Percentiles rank a stretch among this genome's conserved stretches.
Evolutionary conservation across 2,888 invertebrate genomes (phyloP).

Genomic region (Euphydryas editha): DNA sequence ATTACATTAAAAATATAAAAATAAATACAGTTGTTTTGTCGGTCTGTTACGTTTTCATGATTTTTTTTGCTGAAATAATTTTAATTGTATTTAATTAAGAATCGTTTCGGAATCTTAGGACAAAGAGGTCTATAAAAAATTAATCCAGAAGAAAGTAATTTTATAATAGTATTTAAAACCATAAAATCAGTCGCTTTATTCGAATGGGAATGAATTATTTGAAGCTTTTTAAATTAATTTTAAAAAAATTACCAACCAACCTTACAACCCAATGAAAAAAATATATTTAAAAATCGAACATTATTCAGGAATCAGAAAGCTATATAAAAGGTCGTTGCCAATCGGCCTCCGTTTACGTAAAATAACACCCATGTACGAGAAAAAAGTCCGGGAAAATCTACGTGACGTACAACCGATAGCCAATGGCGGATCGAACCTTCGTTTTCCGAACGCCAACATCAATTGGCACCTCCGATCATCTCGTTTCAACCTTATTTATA

Average conservation of each 20-base stretch:
- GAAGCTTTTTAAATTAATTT: not conserved
- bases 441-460: slow-evolving; percentile 46
- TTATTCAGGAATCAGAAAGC: not conserved
- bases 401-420: slow-evolving; percentile 74
- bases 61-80: too few species aligned
- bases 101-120: too few species aligned
- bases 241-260: not conserved
- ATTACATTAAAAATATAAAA: not conserved
- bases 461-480: slow-evolving; percentile 24
- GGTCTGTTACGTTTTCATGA: too few species aligned
- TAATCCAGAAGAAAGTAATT: too few species aligned
- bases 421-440: slow-evolving; percentile 79
- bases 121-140: too few species aligned
- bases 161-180: too few species aligned
- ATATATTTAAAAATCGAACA: not conserved
- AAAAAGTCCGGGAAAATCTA: slow-evolving; percentile 76
- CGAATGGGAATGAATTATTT: not conserved
- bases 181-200: too few species aligned
- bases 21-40: too few species aligned
- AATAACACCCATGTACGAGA: slow-evolving; percentile 56
- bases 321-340: slow-evolving; percentile 40
- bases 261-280: not conserved
- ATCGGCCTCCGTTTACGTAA: slow-evolving; percentile 51
- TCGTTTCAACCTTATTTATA: slow-evolving; percentile 36
- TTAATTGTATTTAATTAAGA: too few species aligned